Evolutionary conservation across 2,888 invertebrate genomes (phyloP), one percentile per base, ranked within the genome.

Genomic region (Arge pagana): DNA sequence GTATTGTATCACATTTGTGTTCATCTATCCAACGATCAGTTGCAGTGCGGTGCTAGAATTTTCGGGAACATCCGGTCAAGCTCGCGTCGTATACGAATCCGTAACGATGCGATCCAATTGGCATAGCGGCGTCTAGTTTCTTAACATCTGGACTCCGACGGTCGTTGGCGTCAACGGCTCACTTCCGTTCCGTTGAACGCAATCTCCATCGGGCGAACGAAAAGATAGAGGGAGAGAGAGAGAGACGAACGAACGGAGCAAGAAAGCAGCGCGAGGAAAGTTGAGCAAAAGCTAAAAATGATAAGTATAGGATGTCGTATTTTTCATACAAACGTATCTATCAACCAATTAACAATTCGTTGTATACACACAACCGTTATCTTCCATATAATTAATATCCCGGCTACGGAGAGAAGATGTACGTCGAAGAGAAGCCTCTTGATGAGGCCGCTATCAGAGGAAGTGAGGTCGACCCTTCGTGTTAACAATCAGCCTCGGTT

Each of bases 381-480:
- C 7, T 37, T 7, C 16, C 58, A 23, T 53, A 63, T 71, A 72
- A 72, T 73, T 73, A 72, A 72, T 71, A 73, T 67, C 54, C 60
- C 57, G 57, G 58, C 54, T 54, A 13, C 6, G 31, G 40, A 33
- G 31, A 55, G n/a, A 54, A 33, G 52, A 35, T 26, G 48, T 59
- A 61, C 62, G 59, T 60, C 58, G 61, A 57, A 53, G 50, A 50
- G 59, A 60, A 21, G 33, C 23, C 33, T 45, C 45, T 45, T 45
- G 61, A 69, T 57, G 60, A 67, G 70, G 66, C 67, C 69, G 67
- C 72, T 76, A 75, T 76, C 76, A 65, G 64, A 74, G 76, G 76
- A 76, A 75, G 76, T 72, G 73, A 68, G 76, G 74, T 76, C 76
- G 69, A 74, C 67, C 52, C 39, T n/a, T 36, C 28, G 37, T 30